Base-by-base conservation (phyloP, 2,888 invertebrate genomes). In the Pteria penguin region DNA sequence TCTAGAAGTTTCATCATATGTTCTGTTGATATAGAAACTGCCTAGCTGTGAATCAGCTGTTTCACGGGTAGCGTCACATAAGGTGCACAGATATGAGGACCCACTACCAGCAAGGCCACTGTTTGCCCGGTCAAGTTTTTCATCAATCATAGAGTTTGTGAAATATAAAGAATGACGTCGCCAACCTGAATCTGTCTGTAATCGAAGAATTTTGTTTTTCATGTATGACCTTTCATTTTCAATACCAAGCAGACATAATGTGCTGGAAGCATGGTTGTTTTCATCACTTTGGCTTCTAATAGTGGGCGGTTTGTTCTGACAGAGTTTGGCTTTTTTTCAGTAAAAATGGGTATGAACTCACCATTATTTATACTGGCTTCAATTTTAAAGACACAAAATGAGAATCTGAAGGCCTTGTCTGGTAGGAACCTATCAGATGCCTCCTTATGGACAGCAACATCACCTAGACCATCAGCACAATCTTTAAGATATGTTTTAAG, bases 331-430 rank as follows among this genome's bases (percentile, higher is more conserved):
- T 18, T 24, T 60, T 60, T 27, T 60, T 60, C 26, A 18, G 4
- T 18, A 45, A 45, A 45, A 14, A 45, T 45, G 11, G 18, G 45
- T 45, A 14, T 18, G 18, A 45, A 8, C 32, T 11, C 24, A 5
- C 2, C 18, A 14, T 45, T 18, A 14, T 14, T 14, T 14, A 45
- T 18, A n/a, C n/a, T n/a, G 8, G 45, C 45, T 31, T 69, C 75
- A 65, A 36, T 63, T 70, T 69, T 65, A 36, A 70, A 55, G 24
- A 74, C 32, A 62, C 68, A 68, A 54, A 74, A 73, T 29, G 74
- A 75, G 70, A 75, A 69, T 36, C 75, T 31, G 33, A 69, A 74
- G 32, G 74, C 74, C 60, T 74, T 69, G 36, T 68, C 62, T n/a
- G 74, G 74, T 5, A 69, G 61, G 18, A 57, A 27, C 26, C 22